Conservation (phyloP, 2,113 vertebrate species). For the Parotia lawesii region DNA sequence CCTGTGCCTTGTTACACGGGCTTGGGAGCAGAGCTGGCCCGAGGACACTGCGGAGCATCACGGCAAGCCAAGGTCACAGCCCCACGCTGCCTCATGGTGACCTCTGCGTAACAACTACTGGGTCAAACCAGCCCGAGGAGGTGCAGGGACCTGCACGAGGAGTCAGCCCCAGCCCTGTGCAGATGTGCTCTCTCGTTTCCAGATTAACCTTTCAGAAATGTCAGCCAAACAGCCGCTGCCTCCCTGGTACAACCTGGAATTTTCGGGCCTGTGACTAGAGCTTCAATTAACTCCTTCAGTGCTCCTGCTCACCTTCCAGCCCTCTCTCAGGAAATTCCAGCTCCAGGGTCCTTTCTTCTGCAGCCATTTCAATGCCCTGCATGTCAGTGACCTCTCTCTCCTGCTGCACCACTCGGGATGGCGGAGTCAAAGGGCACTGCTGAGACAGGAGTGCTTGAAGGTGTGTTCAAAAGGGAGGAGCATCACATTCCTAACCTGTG, state of each 20-base stretch:
- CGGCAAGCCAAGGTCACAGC: not conserved
- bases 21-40: not conserved
- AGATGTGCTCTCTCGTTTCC: not conserved
- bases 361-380: not conserved
- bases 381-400: not conserved
- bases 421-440: not conserved
- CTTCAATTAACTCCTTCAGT: conserved; percentile 21
- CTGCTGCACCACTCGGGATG: not conserved
- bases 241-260: not conserved
- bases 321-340: not conserved
- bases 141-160: not conserved
- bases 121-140: not conserved
- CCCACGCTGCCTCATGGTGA: not conserved
- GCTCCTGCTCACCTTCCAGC: not conserved
- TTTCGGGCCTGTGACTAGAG: not conserved
- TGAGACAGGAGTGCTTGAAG: not conserved
- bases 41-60: rapidly evolving
- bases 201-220: conserved; percentile 57
- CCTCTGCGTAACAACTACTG: too few species aligned
- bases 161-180: not conserved
- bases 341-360: not conserved
- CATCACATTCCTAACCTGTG: not conserved
- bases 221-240: conserved; percentile 4
- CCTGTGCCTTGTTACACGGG: not conserved
- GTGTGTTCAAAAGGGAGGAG: not conserved